Evolutionary conservation across 2,113 vertebrate species (phyloP).

Genomic region (Trogon surrucura): DNA sequence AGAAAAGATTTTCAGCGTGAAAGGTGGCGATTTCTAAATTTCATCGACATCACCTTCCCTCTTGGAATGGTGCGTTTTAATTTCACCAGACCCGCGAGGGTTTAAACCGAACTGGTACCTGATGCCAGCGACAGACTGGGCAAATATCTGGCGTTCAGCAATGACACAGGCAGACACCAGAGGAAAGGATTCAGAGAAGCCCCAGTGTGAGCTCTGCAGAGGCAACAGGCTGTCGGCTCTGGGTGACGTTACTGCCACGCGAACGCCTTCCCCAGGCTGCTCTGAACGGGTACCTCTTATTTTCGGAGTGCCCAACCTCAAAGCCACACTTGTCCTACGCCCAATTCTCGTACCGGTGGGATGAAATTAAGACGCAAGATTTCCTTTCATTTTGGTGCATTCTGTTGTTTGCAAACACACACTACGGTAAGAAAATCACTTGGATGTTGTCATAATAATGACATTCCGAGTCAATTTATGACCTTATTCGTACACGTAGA

Average conservation of each 20-base stretch:
- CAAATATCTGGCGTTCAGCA: not conserved
- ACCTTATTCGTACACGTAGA: not conserved
- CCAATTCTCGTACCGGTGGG: not conserved
- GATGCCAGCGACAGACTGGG: not conserved
- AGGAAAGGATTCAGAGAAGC: not conserved
- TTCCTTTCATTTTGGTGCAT: not conserved
- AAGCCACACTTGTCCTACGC: not conserved
- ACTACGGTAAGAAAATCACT: not conserved
- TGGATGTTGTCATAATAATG: not conserved
- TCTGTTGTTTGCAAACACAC: not conserved
- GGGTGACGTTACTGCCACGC: not conserved
- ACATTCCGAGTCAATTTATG: not conserved
- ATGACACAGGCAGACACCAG: not conserved
- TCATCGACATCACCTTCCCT: not conserved
- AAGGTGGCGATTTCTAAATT: not conserved
- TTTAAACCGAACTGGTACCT: not conserved
- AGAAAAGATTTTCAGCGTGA: not conserved
- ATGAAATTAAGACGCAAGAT: not conserved
- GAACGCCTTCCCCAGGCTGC: not conserved
- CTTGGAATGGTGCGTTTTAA: not conserved
- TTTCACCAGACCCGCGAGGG: not conserved
- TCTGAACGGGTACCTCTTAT: not conserved
- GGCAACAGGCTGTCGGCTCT: not conserved
- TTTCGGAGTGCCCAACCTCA: not conserved
- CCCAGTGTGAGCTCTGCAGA: not conserved